Evolutionary conservation across 2,888 invertebrate genomes (phyloP), one percentile per base, ranked within the genome.

Genomic region (Leucophenga maculata): DNA sequence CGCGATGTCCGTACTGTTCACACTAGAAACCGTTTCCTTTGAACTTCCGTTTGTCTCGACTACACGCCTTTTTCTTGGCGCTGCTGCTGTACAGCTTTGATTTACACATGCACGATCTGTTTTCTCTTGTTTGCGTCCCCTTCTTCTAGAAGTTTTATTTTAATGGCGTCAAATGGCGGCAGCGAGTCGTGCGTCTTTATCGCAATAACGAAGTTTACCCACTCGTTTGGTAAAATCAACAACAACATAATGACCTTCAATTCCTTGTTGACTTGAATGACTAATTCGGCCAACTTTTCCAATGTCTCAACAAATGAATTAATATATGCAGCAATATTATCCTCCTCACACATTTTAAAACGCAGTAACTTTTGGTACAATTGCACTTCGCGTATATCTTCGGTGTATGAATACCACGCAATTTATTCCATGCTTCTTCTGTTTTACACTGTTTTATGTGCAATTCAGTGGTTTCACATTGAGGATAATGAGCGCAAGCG

Each of bases 161-260:
- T 65, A 4, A 65, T 2, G 4, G 50, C 50, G 20, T 31, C 48
- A 6, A 65, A 48, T 20, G 14, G 6, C n/a, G 62, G 62, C 14
- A 62, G 62, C 18, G 22, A 8, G 44, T 62, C 62, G 11, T 46
- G 62, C 4, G 22, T 11, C 22, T 65, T 31, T 3, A 65, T 13
- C 4, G 65, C 65, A n/a, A 65, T 26, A 3, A 50, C 65, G n/a
- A 65, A 31, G 22, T 50, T 65, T 31, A 50, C 65, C 46, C n/a
- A 65, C 9, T 20, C 22, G 26, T 26, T 65, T 1, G 65, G 65
- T 16, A 50, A 22, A n/a, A 50, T 65, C 1, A 50, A 46, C 14
- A 65, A 31, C 14, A 65, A 46, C 50, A 65, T 65, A 6, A 65
- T 65, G 4, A 65, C 65, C 14, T 26, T 48, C 14, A 65, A 50